Conservation (phyloP, 2,797 vertebrate genomes). For the Anguilla obscura region DNA sequence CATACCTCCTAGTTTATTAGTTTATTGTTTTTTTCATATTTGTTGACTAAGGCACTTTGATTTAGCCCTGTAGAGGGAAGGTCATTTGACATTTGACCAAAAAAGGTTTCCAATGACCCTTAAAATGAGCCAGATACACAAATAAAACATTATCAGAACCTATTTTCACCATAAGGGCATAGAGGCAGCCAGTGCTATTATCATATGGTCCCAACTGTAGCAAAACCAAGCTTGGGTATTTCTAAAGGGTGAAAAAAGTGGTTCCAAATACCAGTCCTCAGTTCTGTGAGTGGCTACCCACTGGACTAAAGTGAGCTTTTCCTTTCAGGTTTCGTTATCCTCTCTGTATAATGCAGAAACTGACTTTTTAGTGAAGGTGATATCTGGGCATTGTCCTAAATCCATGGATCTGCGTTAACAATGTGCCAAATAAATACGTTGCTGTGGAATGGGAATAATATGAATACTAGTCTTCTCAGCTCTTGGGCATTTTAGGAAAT, state of each 20-base stretch:
- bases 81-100: background rate
- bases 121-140: background rate
- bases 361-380: conserved; percentile 57
- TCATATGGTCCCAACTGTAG: background rate
- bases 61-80: background rate
- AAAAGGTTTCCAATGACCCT: background rate
- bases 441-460: conserved; percentile 52
- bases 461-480: conserved; percentile 11
- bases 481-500: conserved; percentile 26
- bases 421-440: conserved; percentile 71
- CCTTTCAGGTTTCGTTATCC: background rate
- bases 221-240: background rate
- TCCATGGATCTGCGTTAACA: conserved; percentile 57
- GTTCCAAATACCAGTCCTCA: background rate
- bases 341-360: conserved; percentile 30
- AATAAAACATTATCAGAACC: background rate
- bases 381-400: no score
- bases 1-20: background rate
- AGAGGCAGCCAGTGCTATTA: background rate
- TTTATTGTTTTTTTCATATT: background rate
- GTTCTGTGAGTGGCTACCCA: background rate
- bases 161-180: background rate
- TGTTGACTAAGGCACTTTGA: background rate
- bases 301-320: background rate
- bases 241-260: background rate